Evolutionary conservation across 1,140 invertebrate genomes (phyloP), one percentile per base, ranked within the genome.

Genomic region (Leucophenga varia): DNA sequence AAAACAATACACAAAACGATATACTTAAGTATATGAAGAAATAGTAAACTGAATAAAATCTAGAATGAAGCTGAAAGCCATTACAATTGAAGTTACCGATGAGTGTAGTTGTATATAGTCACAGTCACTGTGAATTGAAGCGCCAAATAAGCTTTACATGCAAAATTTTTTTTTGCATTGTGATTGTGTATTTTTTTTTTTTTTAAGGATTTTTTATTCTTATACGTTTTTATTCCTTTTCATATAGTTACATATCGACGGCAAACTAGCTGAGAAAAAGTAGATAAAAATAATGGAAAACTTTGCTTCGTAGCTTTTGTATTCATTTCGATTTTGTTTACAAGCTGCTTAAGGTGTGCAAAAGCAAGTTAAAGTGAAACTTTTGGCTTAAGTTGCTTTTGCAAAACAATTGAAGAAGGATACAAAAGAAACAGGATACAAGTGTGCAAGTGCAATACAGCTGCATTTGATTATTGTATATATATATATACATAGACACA

Each of bases 1-100:
- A 65, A 65, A 65, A 65, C 61, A 65, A 65, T 65, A 61, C 61
- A 65, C 44, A 58, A n/a, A 25, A 25, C 61, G 58, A 65, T 55
- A 65, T 61, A 65, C 61, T 65, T 65, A 65, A 65, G 61, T 65
- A 64, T 65, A 64, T 61, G 61, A 61, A 65, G 61, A 65, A 65
- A 65, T 65, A 65, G 65, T 52, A 65, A 65, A 65, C 61, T 65
- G 65, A 65, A 65, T 65, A 65, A 65, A 65, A 65, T n/a, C n/a
- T n/a, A n/a, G n/a, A n/a, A n/a, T n/a, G n/a, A n/a, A n/a, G n/a
- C n/a, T n/a, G n/a, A n/a, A n/a, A n/a, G n/a, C n/a, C n/a, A n/a
- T n/a, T n/a, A n/a, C n/a, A n/a, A n/a, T n/a, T n/a, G n/a, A n/a
- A n/a, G n/a, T n/a, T n/a, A n/a, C n/a, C n/a, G n/a, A n/a, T n/a